These are phyloP conservation scores for Caretta caretta DNA, from an alignment of 2,113 vertebrate genomes.

Conservation along the genomic window DNA sequence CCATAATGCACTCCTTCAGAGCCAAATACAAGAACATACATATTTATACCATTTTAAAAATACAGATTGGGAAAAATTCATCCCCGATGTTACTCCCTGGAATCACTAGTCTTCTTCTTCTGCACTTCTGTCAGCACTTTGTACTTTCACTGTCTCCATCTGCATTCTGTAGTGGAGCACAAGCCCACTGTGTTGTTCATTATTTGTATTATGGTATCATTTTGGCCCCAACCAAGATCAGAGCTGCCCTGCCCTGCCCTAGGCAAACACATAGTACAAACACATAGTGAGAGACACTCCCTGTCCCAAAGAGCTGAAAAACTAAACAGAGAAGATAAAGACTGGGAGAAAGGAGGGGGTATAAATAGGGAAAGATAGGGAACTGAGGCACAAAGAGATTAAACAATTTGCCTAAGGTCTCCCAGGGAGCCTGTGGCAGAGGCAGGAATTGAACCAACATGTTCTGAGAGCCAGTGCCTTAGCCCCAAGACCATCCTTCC, in stretches of 20 bases:
- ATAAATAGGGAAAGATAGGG: background rate
- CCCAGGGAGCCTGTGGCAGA: background rate
- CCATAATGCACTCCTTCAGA: background rate
- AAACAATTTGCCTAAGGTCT: background rate
- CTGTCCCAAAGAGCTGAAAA: background rate
- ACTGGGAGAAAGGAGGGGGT: background rate
- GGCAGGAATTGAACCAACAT: background rate
- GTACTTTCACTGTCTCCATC: background rate
- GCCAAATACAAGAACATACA: background rate
- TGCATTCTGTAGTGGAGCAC: background rate
- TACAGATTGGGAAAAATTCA: background rate
- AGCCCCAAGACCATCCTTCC: background rate
- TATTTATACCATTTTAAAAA: background rate
- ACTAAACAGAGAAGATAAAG: background rate
- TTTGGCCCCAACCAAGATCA: background rate
- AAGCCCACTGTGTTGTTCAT: background rate
- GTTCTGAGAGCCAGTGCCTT: background rate
- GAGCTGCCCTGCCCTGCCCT: background rate
- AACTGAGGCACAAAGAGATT: background rate
- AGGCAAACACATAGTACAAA: background rate
- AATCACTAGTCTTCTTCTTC: background rate
- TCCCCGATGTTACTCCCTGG: background rate
- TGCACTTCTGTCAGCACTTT: background rate
- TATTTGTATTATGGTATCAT: background rate
- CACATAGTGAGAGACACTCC: background rate